phyloP scores from a whole-genome alignment of 2,113 vertebrate genomes.

The Scatophagus argus region DNA sequence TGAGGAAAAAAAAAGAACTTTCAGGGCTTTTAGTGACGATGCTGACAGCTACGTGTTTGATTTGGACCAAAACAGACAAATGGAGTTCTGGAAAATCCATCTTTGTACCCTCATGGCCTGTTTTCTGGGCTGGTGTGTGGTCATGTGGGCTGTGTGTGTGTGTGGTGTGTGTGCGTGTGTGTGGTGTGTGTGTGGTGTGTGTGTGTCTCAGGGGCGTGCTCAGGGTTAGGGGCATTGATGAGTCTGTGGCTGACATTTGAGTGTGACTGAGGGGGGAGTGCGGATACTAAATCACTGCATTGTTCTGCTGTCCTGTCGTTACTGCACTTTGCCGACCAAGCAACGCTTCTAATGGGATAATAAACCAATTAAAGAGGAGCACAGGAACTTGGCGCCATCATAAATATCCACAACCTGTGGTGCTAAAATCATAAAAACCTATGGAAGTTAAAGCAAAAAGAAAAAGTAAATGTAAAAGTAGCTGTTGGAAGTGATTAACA shows the following conservation, averaged over 20 bases:
- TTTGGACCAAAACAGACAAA: slow-evolving; percentile 31
- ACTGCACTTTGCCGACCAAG: slow-evolving; percentile 57
- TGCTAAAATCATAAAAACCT: slow-evolving; percentile 37
- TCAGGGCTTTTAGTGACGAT: background rate
- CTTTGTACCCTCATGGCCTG: background rate
- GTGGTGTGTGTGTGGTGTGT: slow-evolving; percentile 33
- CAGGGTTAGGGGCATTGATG: slow-evolving; percentile 69
- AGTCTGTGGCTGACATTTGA: slow-evolving; percentile 78
- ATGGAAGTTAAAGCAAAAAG: slow-evolving; percentile 30
- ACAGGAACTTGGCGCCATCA: slow-evolving; percentile 45
- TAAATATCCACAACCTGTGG: slow-evolving; percentile 48
- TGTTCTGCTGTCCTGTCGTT: slow-evolving; percentile 69
- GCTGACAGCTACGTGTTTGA: slow-evolving; percentile 12
- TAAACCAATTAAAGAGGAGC: slow-evolving; percentile 67
- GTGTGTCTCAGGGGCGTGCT: slow-evolving; percentile 66
- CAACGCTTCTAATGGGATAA: slow-evolving; percentile 66
- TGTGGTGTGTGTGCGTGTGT: slow-evolving; percentile 24
- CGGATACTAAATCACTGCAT: slow-evolving; percentile 73
- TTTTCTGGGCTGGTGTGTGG: slow-evolving; percentile 51
- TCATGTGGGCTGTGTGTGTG: slow-evolving; percentile 34
- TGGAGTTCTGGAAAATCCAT: slow-evolving; percentile 43
- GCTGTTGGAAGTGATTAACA: slow-evolving; percentile 59
- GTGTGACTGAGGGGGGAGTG: slow-evolving; percentile 67
- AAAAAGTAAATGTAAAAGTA: slow-evolving; percentile 38
- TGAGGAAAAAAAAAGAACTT: background rate